phyloP scores from a whole-genome alignment of 1,140 invertebrate species.

The Phenacoccus solenopsis region DNA sequence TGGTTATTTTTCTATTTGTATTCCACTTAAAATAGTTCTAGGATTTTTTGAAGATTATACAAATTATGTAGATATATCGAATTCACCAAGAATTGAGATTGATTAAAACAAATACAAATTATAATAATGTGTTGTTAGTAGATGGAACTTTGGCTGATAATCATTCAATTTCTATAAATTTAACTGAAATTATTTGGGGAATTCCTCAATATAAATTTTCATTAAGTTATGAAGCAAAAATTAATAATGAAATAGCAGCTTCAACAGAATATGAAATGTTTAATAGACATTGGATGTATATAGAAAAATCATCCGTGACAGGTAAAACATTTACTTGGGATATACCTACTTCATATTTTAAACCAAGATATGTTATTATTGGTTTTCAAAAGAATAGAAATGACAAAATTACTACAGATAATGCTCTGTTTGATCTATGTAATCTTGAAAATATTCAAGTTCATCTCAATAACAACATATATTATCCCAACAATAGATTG shows the following conservation, averaged over 20 bases:
- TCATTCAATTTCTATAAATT: not conserved
- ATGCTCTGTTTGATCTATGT: not conserved
- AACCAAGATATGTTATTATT: not conserved
- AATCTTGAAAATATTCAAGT: constrained; percentile 7
- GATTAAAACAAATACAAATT: too few species aligned
- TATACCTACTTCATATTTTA: not conserved
- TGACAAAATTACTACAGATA: not conserved
- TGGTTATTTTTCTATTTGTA: not conserved
- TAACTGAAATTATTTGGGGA: not conserved
- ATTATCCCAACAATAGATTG: too few species aligned
- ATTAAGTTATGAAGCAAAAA: too few species aligned
- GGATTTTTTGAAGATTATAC: constrained; percentile 2
- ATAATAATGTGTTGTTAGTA: too few species aligned
- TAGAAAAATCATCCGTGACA: not conserved
- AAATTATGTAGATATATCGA: not conserved
- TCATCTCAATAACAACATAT: not conserved
- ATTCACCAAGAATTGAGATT: too few species aligned
- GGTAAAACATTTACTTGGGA: not conserved
- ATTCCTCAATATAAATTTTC: too few species aligned
- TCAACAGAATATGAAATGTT: too few species aligned
- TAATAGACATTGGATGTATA: too few species aligned
- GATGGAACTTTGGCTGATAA: not conserved
- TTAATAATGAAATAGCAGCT: too few species aligned
- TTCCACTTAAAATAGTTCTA: constrained; percentile 10
- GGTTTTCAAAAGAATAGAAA: not conserved